phyloP scores from a whole-genome alignment of 2,888 invertebrate species.

The Dynastes maya region DNA sequence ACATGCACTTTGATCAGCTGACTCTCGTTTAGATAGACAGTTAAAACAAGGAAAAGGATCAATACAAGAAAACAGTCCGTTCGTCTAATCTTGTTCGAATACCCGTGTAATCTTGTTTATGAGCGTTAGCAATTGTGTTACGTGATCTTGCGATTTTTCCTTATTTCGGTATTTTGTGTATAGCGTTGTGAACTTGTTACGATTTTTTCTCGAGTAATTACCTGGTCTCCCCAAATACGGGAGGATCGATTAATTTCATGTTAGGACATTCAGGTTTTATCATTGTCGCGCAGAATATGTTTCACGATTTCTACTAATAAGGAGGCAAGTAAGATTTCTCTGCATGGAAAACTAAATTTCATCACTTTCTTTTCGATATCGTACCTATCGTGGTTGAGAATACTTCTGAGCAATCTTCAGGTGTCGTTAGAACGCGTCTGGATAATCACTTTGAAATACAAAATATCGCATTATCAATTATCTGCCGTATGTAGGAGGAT shows the following conservation, averaged over 20 bases:
- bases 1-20: constrained; percentile 32
- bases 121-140: constrained; percentile 32
- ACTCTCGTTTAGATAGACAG: constrained; percentile 16
- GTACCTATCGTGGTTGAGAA: neutral
- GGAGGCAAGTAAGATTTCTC: constrained; percentile 23
- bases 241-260: constrained; percentile 21
- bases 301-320: constrained; percentile 27
- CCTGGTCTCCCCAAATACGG: constrained; percentile 28
- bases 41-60: constrained; percentile 9
- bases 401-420: no score
- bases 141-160: constrained; percentile 30
- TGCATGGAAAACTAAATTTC: constrained; percentile 10
- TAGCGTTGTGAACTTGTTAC: constrained; percentile 26
- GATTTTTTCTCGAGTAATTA: constrained; percentile 20
- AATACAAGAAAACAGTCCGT: constrained; percentile 10
- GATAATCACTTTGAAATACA: no score
- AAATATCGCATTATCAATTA: no score
- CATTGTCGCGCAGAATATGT: constrained; percentile 18
- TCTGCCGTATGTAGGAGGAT: neutral
- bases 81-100: constrained; percentile 17
- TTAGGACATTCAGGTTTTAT: constrained; percentile 31
- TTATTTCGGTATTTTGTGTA: constrained; percentile 32
- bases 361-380: constrained; percentile 21
- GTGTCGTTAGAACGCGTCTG: no score
- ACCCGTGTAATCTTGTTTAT: constrained; percentile 28